Evolutionary conservation across 2,113 vertebrate genomes (phyloP), one percentile per base, ranked within the genome.

Genomic region (Calypte anna): DNA sequence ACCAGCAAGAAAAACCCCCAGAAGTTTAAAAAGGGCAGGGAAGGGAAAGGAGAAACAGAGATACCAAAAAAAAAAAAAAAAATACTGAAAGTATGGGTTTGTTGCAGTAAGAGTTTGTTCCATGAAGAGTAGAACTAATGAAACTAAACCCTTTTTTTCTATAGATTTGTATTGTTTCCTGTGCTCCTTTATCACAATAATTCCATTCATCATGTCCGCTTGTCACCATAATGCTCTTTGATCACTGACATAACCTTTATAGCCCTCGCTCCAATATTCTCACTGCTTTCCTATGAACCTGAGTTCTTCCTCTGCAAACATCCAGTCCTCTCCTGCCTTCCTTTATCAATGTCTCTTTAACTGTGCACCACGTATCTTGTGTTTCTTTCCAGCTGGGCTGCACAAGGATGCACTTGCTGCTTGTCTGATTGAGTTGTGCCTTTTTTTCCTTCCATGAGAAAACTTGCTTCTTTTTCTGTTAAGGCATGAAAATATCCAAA

Each of bases 111-210:
- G 58, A 22, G 28, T 90, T 90, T 90, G 14, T 95, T 94, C 76
- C 30, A n/a, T 57, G 76, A 86, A 28, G 38, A 68, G 55, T 93
- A 61, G 48, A 91, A 75, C 76, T 81, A 81, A 78, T 72, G 69
- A 78, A 88, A 86, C 68, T 11, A 93, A 95, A 33, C 53, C 9
- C 33, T 72, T 8, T 78, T 95, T 93, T 96, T 93, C 83, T 94
- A 57, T 80, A 91, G 80, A 70, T 92, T 83, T 92, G 33, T 96
- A 95, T 96, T 96, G 88, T 96, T 96, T 95, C 95, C 86, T 91
- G 80, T 86, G 80, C 64, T 92, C 28, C 83, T 96, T 92, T 93
- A 86, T 95, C 91, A 86, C 92, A 93, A 72, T 95, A 96, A 93
- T 73, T 72, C 80, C 76, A 93, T 96, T 96, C 68, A 88, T 96